Percentiles rank a stretch among this genome's conserved stretches.
phyloP scores from a whole-genome alignment of 2,113 vertebrate genomes.

The Microcebus murinus region DNA sequence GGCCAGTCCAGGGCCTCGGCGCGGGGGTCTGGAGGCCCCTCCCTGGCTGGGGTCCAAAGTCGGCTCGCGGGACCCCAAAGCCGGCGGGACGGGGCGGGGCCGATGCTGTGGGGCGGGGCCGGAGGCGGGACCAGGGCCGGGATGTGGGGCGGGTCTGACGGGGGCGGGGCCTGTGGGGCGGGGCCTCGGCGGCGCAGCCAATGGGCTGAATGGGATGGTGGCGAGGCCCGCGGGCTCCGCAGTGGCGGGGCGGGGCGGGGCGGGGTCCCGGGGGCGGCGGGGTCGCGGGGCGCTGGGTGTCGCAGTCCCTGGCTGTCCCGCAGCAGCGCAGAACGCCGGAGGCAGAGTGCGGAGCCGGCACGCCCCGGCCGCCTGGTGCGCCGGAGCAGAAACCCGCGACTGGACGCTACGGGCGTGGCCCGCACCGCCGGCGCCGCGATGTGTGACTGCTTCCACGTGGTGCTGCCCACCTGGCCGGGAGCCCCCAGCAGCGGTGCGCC shows the following conservation, averaged over 20 bases:
- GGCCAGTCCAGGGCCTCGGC: background rate
- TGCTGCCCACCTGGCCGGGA: slow-evolving; percentile 98
- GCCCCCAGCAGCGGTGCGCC: slow-evolving; percentile 96
- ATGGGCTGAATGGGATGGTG: slow-evolving; percentile 52
- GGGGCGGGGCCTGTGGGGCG: background rate
- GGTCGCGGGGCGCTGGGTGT: background rate
- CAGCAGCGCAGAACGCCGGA: background rate
- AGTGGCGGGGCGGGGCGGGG: background rate
- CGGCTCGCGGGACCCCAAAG: fast-evolving
- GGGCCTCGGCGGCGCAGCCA: background rate
- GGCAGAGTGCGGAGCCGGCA: background rate
- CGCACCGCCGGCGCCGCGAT: slow-evolving; percentile 86
- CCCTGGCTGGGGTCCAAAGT: background rate
- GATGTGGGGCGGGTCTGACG: no score
- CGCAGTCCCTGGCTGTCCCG: slow-evolving; percentile 26
- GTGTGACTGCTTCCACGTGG: slow-evolving; percentile 99
- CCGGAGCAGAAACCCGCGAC: background rate
- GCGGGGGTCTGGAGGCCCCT: background rate
- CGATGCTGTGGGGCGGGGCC: background rate
- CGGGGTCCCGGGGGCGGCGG: background rate
- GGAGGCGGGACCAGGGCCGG: no score
- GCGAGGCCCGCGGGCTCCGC: background rate
- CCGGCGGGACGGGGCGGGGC: background rate
- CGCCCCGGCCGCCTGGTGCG: background rate
- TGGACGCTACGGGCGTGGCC: slow-evolving; percentile 50